phyloP scores from a whole-genome alignment of 2,113 vertebrate species.

The Nematolebias whitei region DNA sequence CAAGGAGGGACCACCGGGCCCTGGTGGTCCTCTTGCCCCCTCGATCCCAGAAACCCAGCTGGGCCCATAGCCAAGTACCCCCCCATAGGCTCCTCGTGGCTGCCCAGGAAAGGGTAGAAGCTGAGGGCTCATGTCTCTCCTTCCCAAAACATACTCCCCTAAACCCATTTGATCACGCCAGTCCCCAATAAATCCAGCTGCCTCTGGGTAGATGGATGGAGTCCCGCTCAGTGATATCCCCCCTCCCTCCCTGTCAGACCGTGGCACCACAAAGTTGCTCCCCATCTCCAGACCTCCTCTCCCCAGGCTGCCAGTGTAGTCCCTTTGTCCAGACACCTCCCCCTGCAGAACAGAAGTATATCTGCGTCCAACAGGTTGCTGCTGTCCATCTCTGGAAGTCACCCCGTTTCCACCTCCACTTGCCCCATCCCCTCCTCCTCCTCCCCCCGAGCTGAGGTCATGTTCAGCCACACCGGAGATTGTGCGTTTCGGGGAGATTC shows the following conservation, averaged over 20 bases:
- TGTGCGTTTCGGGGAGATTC: conserved; percentile 64
- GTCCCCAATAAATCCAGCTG: conserved; percentile 75
- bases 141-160: conserved; percentile 74
- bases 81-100: conserved; percentile 63
- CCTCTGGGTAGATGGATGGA: conserved; percentile 72
- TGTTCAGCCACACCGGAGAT: conserved; percentile 51
- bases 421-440: conserved; percentile 9
- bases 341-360: conserved; percentile 68
- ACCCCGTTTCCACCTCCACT: conserved; percentile 10
- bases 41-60: conserved; percentile 74
- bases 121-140: conserved; percentile 82
- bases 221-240: conserved; percentile 71
- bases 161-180: conserved; percentile 79
- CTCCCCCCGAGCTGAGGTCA: conserved; percentile 40
- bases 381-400: conserved; percentile 62
- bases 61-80: conserved; percentile 74
- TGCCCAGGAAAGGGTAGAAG: conserved; percentile 78
- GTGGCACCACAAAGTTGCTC: conserved; percentile 77
- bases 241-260: conserved; percentile 73
- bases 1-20: conserved; percentile 72
- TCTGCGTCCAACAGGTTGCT: conserved; percentile 58
- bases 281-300: conserved; percentile 80
- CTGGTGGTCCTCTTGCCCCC: conserved; percentile 53
- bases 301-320: conserved; percentile 72
- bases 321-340: conserved; percentile 67